These are phyloP conservation scores for Polymixis flavicincta DNA, from an alignment of 2,888 invertebrate genomes.

Conservation along the genomic window DNA sequence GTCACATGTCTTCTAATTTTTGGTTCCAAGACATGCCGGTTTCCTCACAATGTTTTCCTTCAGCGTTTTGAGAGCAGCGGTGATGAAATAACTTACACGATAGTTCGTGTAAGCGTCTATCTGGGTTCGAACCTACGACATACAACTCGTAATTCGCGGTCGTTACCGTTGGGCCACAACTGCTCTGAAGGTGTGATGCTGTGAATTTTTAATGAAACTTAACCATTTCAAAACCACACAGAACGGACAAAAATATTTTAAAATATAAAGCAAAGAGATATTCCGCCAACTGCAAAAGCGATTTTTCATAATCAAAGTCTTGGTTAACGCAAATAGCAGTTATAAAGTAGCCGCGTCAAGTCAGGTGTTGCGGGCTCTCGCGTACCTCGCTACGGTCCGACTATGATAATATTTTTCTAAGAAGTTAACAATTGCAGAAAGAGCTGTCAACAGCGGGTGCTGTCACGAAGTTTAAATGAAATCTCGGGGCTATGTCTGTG, in stretches of 20 bases:
- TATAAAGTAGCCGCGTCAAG: slow-evolving; percentile 45
- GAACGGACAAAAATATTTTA: not conserved
- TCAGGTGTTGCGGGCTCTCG: slow-evolving; percentile 42
- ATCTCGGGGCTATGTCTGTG: slow-evolving; percentile 86
- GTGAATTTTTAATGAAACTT: not conserved
- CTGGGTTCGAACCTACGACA: too few relatives aligned
- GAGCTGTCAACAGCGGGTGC: slow-evolving; percentile 79
- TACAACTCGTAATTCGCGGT: too few relatives aligned
- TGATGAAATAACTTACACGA: too few relatives aligned
- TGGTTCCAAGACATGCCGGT: too few relatives aligned
- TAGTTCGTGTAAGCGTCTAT: too few relatives aligned
- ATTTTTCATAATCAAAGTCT: slow-evolving; percentile 43
- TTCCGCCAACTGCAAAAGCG: slow-evolving; percentile 25
- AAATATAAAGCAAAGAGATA: slow-evolving; percentile 35
- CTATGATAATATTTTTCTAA: slow-evolving; percentile 75
- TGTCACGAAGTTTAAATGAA: slow-evolving; percentile 88
- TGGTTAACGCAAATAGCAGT: slow-evolving; percentile 40
- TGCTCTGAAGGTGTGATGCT: too few relatives aligned
- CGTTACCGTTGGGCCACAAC: too few relatives aligned
- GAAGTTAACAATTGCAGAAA: slow-evolving; percentile 80
- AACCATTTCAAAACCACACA: not conserved
- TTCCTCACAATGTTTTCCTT: too few relatives aligned
- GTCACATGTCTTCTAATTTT: too few relatives aligned
- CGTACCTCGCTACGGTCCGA: slow-evolving; percentile 30
- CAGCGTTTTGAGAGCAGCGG: too few relatives aligned